phyloP scores from a whole-genome alignment of 2,113 vertebrate genomes.

The Coreoperca whiteheadi region DNA sequence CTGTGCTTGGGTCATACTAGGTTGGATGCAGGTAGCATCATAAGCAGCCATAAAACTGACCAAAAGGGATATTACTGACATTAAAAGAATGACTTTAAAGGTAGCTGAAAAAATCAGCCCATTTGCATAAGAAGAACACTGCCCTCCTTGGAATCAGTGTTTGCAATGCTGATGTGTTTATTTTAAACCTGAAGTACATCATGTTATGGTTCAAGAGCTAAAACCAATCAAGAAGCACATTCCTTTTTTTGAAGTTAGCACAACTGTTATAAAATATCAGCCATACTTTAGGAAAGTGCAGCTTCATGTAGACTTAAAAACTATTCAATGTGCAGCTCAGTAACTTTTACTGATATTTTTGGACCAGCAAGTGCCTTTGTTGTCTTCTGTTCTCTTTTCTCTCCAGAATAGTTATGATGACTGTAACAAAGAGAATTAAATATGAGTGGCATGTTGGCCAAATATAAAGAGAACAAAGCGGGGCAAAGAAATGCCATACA shows the following conservation, averaged over 20 bases:
- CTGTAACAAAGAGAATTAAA: conserved; percentile 68
- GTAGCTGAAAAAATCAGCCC: background rate
- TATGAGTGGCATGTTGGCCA: conserved; percentile 67
- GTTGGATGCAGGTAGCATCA: background rate
- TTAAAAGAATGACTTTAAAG: no score
- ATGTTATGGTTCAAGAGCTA: conserved; percentile 10
- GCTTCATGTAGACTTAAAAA: conserved; percentile 28
- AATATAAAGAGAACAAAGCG: conserved; percentile 57
- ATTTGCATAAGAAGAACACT: background rate
- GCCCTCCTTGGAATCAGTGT: background rate
- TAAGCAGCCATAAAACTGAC: background rate
- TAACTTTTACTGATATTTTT: conserved; percentile 53
- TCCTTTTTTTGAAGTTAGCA: background rate
- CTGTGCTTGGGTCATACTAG: background rate
- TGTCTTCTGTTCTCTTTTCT: conserved; percentile 45
- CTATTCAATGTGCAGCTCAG: conserved; percentile 20
- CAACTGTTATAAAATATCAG: background rate
- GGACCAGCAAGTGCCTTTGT: conserved; percentile 50
- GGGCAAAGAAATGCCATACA: conserved; percentile 37
- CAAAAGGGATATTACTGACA: background rate
- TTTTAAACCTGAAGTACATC: background rate
- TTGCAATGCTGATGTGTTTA: background rate
- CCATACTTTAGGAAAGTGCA: conserved; percentile 11
- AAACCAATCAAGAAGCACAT: background rate
- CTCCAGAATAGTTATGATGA: conserved; percentile 45